Percentiles rank a stretch among this genome's conserved stretches.
Conservation (phyloP, 92 coral and sea anemone genomes). For the Metridium senile region DNA sequence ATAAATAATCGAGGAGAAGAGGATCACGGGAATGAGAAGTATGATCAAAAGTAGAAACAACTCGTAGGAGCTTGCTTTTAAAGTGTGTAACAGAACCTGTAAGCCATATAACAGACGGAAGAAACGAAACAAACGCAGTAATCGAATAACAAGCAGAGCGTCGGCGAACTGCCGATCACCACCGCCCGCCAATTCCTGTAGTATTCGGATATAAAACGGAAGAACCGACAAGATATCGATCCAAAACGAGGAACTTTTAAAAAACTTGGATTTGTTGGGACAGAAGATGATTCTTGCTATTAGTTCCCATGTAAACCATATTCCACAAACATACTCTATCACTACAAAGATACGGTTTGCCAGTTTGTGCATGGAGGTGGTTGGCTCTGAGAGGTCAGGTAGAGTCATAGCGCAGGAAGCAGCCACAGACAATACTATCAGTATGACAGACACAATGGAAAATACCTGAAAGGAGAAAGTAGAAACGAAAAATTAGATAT, state of each 20-base stretch:
- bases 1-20: conserved; percentile 86
- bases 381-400: conserved; percentile 64
- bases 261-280: conserved; percentile 68
- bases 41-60: conserved; percentile 76
- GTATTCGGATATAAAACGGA: conserved; percentile 82
- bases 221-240: conserved; percentile 84
- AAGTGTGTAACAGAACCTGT: conserved; percentile 86
- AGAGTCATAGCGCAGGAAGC: conserved; percentile 88
- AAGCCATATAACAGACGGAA: conserved; percentile 92
- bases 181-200: conserved; percentile 1
- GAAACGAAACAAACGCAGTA: conserved; percentile 82
- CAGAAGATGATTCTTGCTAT: conserved; percentile 67
- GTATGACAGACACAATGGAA: conserved; percentile 75
- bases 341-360: conserved; percentile 36
- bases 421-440: conserved; percentile 89
- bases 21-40: conserved; percentile 79
- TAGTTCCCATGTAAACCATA: conserved; percentile 86
- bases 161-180: conserved; percentile 44
- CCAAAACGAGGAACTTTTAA: conserved; percentile 79
- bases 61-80: conserved; percentile 98
- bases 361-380: conserved; percentile 17
- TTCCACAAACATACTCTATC: conserved; percentile 81
- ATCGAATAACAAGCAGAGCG: conserved; percentile 79
- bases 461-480: conserved; percentile 77
- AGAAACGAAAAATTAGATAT: not conserved